Base-by-base conservation (phyloP, 2,797 vertebrate genomes). In the Sebastes vulpes region DNA sequence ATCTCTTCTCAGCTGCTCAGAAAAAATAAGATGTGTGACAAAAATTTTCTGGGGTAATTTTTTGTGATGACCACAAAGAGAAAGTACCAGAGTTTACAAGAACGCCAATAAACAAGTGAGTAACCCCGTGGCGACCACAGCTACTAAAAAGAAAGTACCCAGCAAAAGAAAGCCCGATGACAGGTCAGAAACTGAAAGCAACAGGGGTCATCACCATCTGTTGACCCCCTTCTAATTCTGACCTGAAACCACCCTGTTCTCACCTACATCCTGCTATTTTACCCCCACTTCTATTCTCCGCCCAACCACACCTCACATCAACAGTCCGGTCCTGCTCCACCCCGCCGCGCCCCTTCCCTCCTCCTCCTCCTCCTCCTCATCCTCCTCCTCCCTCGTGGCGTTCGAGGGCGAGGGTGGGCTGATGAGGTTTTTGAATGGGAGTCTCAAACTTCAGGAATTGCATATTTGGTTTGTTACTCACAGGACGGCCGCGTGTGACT, bases 401-500 rank as follows among this genome's bases (percentile, higher is more conserved):
- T 66, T 69, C 61, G 59, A 38, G 79, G 75, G 61, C 28, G 9
- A 54, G 74, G 84, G 81, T 75, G 82, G 87, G 88, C 76, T 72
- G 69, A 46, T 46, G 58, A 72, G 65, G 16, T 80, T 85, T 88
- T 81, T 84, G 52, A 91, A 84, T 77, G 70, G 80, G 85, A 86
- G 83, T 77, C 84, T 81, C 60, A 69, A 91, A 92, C 87, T 91
- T 86, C 84, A 78, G 89, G 94, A 93, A 90, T 89, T 12, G 26
- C 95, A 96, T 96, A 92, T 86, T 80, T 96, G 85, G 88, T 86
- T 50, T 83, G 89, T 96, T 96, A 96, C 92, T 96, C 95, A 96
- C 84, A 21, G 68, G 78, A 87, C 90, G 75, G 75, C 70, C 74
- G 81, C 71, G 81, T 84, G 89, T 96, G 96, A 97, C 85, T 96